Base-by-base conservation (phyloP, 1,140 invertebrate genomes). In the Tetramorium parvispinum region DNA sequence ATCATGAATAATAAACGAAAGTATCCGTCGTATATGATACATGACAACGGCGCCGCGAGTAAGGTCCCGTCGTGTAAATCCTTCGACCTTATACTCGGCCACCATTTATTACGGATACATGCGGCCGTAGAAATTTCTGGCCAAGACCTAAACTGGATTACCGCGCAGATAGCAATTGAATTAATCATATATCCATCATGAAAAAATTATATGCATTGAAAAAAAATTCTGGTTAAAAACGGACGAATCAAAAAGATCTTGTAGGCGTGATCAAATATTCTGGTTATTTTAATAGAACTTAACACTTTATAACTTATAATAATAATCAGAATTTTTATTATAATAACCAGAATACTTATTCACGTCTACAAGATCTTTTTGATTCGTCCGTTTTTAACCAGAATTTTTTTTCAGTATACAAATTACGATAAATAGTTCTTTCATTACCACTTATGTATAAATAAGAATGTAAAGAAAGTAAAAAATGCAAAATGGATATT, bases 1-100 rank as follows among this genome's bases (percentile, higher is more conserved):
- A 93, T 93, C 93, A 93, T 93, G 91, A 91, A 93, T 93, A 93
- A 93, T 93, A 92, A 93, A 91, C 90, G 91, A 89, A 92, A 92
- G 89, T 73, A 92, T 88, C 63, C 85, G 73, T 77, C 63, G 53
- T 82, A 18, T 53, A 66, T 90, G 88, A 92, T 83, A 73, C 79
- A 85, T 65, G 51, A 75, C 51, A 85, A 16, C 18, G 66, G 11
- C 63, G 83, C 83, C 73, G 85, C 91, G 87, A 91, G 87, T 87
- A 87, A 82, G 68, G 40, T 89, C 75, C 40, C 57, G 32, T 51
- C 77, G n/a, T 65, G 77, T 79, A 79, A 79, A 79, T 79, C 61
- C 77, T 66, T 79, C 61, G 77, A 53, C 61, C 59, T 79, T 66
- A 68, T 53, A 66, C 55, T 49, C 61, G n/a, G 40, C 43, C 61